phyloP scores from a whole-genome alignment of 2,797 vertebrate genomes.

The Poeciliopsis infans region DNA sequence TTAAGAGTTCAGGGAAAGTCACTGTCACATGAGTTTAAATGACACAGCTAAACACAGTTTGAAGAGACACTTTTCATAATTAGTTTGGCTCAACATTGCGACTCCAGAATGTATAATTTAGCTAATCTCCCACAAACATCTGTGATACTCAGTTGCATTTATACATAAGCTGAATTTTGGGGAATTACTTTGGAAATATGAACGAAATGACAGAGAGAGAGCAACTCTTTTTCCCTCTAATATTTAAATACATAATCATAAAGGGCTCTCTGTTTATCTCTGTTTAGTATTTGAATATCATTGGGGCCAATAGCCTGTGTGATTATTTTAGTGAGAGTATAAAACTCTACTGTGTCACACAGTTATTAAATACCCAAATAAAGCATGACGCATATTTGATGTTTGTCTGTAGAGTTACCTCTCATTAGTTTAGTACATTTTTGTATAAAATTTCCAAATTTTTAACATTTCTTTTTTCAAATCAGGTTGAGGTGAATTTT shows the following conservation, averaged over 20 bases:
- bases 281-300: slow-evolving; percentile 2
- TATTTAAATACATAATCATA: slow-evolving; percentile 6
- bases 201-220: neutral
- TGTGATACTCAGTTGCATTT: no score
- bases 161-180: no score
- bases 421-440: neutral
- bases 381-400: neutral
- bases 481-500: neutral
- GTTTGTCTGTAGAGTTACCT: neutral
- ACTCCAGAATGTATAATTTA: no score
- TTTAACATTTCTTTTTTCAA: neutral
- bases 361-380: neutral
- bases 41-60: neutral
- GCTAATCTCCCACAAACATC: no score
- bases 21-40: neutral
- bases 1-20: neutral
- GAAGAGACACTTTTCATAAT: neutral
- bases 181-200: neutral
- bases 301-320: neutral
- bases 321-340: neutral
- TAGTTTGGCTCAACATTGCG: neutral
- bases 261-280: neutral
- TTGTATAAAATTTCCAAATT: neutral
- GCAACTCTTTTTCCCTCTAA: neutral
- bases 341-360: neutral